Percentiles rank a stretch among this genome's conserved stretches.
Conservation (phyloP, 2,797 vertebrate species). For the Coluber constrictor region DNA sequence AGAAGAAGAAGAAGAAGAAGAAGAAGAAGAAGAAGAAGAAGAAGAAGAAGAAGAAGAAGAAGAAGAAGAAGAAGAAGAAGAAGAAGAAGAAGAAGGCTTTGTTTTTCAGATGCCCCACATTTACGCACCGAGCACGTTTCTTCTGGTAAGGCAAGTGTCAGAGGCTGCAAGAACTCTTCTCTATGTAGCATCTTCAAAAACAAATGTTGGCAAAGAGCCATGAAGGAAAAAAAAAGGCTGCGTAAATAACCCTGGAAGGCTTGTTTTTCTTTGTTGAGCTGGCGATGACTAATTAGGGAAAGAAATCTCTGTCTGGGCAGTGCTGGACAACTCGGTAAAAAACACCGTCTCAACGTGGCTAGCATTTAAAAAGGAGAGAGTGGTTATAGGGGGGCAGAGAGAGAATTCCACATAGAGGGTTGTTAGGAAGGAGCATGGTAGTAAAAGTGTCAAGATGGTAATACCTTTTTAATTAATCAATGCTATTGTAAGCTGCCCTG, state of each 20-base stretch:
- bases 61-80: too few species aligned
- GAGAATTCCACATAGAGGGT: not conserved
- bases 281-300: not conserved
- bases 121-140: not conserved
- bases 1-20: too few species aligned
- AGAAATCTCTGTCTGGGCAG: not conserved
- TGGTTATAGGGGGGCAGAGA: not conserved
- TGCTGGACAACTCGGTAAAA: not conserved
- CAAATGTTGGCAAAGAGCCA: not conserved
- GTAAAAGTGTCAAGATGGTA: not conserved
- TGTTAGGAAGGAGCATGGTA: not conserved
- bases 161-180: not conserved
- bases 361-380: not conserved
- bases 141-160: not conserved
- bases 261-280: not conserved
- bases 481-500: too few species aligned
- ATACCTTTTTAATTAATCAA: not conserved
- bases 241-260: not conserved
- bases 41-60: too few species aligned
- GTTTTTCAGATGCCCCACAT: not conserved
- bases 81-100: not conserved
- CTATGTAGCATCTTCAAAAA: not conserved
- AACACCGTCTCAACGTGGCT: not conserved
- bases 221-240: not conserved
- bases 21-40: too few species aligned